These are phyloP conservation scores for Caenorhabditis briggsae DNA, from an alignment of 1,140 invertebrate genomes.

Conservation along the genomic window DNA sequence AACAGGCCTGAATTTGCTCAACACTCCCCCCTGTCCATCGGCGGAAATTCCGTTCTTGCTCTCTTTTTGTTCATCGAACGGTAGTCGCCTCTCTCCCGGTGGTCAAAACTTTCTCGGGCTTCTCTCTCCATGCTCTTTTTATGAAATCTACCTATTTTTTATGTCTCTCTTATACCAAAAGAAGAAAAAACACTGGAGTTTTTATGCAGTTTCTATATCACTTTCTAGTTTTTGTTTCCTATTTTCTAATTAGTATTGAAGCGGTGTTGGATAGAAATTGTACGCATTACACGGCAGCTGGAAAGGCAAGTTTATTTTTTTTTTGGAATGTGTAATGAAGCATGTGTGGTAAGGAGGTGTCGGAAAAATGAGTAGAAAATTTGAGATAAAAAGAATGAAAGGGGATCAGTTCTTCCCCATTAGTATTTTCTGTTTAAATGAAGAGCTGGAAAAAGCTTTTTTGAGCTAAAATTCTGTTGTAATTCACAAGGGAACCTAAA, in stretches of 20 bases:
- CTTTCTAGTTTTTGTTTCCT: conserved; percentile 1
- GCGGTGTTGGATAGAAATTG: conserved; percentile 39
- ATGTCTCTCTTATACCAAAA: background rate
- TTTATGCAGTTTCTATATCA: conserved; percentile 36
- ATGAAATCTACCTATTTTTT: conserved; percentile 39
- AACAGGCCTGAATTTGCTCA: conserved; percentile 48
- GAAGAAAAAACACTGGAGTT: background rate
- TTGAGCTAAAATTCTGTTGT: no score
- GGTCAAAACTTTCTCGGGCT: background rate
- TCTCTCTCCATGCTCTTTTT: conserved; percentile 26
- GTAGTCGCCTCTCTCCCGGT: background rate
- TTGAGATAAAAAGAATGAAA: no score
- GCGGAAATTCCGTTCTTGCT: conserved; percentile 27
- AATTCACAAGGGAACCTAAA: no score
- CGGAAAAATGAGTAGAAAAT: no score
- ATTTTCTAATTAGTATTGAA: background rate
- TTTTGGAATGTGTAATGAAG: no score
- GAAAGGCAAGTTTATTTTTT: background rate
- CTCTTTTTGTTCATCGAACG: conserved; percentile 39
- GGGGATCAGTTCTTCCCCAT: no score
- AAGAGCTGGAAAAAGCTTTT: no score
- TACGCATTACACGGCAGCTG: background rate
- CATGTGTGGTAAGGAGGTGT: no score
- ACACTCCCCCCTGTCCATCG: background rate
- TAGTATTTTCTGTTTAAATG: no score